These are phyloP conservation scores for Aromia moschata DNA, from an alignment of 2,888 invertebrate genomes.

Conservation along the genomic window DNA sequence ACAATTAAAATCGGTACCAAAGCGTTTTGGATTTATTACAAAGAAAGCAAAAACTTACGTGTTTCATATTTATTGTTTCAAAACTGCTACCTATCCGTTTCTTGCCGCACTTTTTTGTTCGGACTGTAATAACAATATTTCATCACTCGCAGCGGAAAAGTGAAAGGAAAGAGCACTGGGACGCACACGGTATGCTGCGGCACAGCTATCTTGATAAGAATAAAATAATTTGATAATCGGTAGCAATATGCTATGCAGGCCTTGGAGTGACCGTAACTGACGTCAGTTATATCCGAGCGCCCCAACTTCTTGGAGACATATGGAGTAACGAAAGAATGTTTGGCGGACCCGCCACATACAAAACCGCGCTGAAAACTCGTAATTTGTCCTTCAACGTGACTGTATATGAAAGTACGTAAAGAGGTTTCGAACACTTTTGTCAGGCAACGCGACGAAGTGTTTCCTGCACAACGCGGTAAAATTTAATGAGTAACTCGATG, in stretches of 20 bases:
- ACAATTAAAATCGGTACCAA: too few species aligned
- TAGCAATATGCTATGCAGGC: not conserved
- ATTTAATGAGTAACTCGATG: not conserved
- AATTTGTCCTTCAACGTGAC: constrained; percentile 1
- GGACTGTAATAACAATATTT: not conserved
- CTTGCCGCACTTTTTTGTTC: not conserved
- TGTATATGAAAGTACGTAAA: constrained; percentile 1
- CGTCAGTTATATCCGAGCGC: not conserved
- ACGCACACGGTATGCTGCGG: not conserved
- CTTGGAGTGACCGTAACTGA: not conserved
- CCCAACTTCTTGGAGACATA: not conserved
- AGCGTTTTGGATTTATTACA: too few species aligned
- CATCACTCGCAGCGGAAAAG: not conserved
- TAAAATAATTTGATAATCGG: not conserved
- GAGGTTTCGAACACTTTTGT: not conserved
- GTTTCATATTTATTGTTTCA: not conserved
- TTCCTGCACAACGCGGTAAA: not conserved
- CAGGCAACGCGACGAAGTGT: not conserved
- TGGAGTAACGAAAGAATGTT: constrained; percentile 1
- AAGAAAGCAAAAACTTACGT: not conserved
- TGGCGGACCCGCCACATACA: not conserved
- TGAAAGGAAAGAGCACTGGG: not conserved
- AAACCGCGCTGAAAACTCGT: constrained; percentile 1
- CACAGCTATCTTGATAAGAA: not conserved
- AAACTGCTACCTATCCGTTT: not conserved